Evolutionary conservation across 2,797 vertebrate species (phyloP).

Genomic region (Platalea minor): DNA sequence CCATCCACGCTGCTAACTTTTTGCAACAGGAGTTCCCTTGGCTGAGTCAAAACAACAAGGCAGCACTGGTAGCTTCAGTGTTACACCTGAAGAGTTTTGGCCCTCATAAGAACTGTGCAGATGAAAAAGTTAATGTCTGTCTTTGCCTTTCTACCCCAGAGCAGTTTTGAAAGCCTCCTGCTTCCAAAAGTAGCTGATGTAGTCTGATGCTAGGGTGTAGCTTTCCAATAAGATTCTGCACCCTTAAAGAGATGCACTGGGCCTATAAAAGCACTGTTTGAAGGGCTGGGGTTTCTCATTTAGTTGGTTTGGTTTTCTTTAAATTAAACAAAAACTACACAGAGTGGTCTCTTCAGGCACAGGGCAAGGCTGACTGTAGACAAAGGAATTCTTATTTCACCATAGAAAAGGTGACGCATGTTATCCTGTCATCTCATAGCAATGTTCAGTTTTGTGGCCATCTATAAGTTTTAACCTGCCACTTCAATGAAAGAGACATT

Average conservation of each 20-base stretch:
- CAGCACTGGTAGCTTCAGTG: neutral
- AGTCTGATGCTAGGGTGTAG: neutral
- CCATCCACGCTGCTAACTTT: neutral
- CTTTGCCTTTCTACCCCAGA: neutral
- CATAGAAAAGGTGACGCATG: rapidly evolving
- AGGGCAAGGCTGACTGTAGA: neutral
- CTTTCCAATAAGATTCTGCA: neutral
- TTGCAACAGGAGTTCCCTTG: neutral
- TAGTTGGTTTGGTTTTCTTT: neutral
- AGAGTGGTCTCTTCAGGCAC: neutral
- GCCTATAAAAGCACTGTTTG: neutral
- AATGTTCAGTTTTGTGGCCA: neutral
- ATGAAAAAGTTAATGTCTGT: neutral
- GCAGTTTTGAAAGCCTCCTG: neutral
- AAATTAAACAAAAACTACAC: neutral
- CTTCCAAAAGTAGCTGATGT: neutral
- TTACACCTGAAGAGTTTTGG: neutral
- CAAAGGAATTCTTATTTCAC: neutral
- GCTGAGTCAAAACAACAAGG: neutral
- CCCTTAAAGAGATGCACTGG: neutral
- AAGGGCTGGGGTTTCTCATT: neutral
- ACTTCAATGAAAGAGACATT: neutral
- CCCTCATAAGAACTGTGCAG: neutral
- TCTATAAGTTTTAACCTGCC: neutral
- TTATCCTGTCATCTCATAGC: neutral